Base-by-base conservation (phyloP, 2,888 invertebrate species). In the Drosophila cognata region DNA sequence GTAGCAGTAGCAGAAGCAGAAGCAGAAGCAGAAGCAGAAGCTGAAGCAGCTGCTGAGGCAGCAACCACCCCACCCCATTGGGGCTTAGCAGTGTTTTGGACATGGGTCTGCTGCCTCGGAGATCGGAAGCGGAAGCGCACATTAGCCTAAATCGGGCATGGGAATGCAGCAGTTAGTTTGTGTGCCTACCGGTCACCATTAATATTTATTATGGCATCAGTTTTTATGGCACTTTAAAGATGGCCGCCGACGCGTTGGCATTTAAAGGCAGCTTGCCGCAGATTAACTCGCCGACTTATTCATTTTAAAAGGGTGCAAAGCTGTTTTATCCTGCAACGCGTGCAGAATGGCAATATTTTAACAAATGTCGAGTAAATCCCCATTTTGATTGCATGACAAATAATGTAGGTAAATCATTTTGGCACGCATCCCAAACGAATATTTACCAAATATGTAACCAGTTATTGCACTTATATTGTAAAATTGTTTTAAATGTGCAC, bases 151-250 rank as follows among this genome's bases (percentile, higher is more conserved):
- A 69, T 35, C 52, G 57, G 35, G 48, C 43, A 61, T 58, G 41
- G 57, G 53, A 46, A 79, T 56, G 77, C 66, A 48, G 55, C 56
- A 56, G 77, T 77, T 76, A 76, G 77, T 77, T 74, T 36, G n/a
- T 36, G 28, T 36, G 58, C 31, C 59, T 38, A 13, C 21, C 55
- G 38, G 28, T 38, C 53, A 69, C 67, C 83, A 85, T 91, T 85
- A 89, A 89, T 85, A 89, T 86, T 84, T 89, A 87, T 89, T 82
- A 84, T 81, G 70, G 68, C 67, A 50, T 69, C 69, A 59, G 68
- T 55, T 75, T 84, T 88, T 71, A 83, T 70, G 79, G 77, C 79
- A 73, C 74, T 88, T 84, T 86, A 88, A 88, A 83, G 79, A 77
- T 71, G 67, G 31, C 62, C 53, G 57, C 67, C 67, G 21, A 21